phyloP scores from a whole-genome alignment of 2,888 invertebrate species.

The Ptychoptera albimana region DNA sequence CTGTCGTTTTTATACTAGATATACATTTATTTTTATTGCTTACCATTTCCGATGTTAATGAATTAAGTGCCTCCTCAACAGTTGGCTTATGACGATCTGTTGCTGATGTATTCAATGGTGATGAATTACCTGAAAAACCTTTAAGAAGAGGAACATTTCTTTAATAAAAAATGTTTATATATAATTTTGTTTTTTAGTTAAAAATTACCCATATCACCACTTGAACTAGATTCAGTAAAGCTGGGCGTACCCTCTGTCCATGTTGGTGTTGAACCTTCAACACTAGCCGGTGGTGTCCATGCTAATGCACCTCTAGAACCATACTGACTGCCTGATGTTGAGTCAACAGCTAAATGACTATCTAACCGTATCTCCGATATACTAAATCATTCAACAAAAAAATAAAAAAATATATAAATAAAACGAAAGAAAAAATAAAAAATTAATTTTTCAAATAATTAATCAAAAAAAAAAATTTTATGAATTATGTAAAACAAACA shows the following conservation, averaged over 20 bases:
- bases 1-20: neutral
- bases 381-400: slow-evolving; percentile 33
- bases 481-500: too few species aligned
- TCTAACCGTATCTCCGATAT: slow-evolving; percentile 59
- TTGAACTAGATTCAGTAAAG: slow-evolving; percentile 92
- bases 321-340: slow-evolving; percentile 32
- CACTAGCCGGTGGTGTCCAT: slow-evolving; percentile 75
- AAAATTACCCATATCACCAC: slow-evolving; percentile 54
- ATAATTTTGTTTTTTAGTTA: neutral
- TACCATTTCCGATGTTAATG: slow-evolving; percentile 74
- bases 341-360: slow-evolving; percentile 33
- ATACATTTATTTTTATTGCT: slow-evolving; percentile 22
- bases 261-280: slow-evolving; percentile 87
- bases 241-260: slow-evolving; percentile 98
- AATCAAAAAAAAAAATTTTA: neutral
- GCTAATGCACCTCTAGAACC: slow-evolving; percentile 34
- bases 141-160: neutral
- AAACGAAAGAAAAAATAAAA: neutral
- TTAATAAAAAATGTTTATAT: neutral
- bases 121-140: slow-evolving; percentile 39
- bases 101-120: slow-evolving; percentile 33
- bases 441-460: neutral
- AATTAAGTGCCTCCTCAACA: slow-evolving; percentile 58
- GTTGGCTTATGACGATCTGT: slow-evolving; percentile 37
- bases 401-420: too few species aligned